Conservation (phyloP, 1,140 invertebrate genomes). For the Drosophila athabasca region DNA sequence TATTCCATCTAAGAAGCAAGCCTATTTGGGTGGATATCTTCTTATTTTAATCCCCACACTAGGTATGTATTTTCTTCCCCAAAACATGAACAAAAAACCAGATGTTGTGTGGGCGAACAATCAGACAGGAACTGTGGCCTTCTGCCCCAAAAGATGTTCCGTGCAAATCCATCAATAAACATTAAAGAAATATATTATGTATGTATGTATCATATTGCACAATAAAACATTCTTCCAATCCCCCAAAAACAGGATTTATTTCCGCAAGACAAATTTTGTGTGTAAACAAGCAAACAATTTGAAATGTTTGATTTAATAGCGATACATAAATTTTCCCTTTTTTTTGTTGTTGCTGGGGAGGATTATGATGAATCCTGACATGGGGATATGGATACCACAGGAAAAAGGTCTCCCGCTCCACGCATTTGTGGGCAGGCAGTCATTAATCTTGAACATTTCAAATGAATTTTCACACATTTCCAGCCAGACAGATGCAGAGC, state of each 20-base stretch:
- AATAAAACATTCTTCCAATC: background rate
- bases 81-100: too few species aligned
- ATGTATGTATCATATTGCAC: background rate
- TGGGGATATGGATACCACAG: constrained; percentile 3
- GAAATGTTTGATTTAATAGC: constrained; percentile 47
- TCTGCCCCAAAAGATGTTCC: too few species aligned
- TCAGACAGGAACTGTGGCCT: too few species aligned
- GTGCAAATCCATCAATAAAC: too few species aligned
- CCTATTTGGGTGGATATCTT: too few species aligned
- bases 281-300: constrained; percentile 36
- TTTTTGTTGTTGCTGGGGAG: constrained; percentile 21
- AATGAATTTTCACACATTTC: constrained; percentile 47
- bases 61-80: too few species aligned
- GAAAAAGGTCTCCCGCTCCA: constrained; percentile 7
- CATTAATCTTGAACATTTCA: constrained; percentile 46
- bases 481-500: constrained; percentile 29
- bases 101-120: too few species aligned
- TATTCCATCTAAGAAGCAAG: too few species aligned
- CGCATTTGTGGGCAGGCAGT: constrained; percentile 3
- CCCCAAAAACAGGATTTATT: background rate
- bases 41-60: too few species aligned
- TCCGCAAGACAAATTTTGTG: constrained; percentile 36
- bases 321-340: constrained; percentile 26
- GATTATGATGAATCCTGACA: constrained; percentile 23
- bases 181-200: background rate